A percentile compares a stretch with the other conserved stretches of the same genome.
Evolutionary conservation across 2,888 invertebrate genomes (phyloP).

Genomic region (Luffia ferchaultella): DNA sequence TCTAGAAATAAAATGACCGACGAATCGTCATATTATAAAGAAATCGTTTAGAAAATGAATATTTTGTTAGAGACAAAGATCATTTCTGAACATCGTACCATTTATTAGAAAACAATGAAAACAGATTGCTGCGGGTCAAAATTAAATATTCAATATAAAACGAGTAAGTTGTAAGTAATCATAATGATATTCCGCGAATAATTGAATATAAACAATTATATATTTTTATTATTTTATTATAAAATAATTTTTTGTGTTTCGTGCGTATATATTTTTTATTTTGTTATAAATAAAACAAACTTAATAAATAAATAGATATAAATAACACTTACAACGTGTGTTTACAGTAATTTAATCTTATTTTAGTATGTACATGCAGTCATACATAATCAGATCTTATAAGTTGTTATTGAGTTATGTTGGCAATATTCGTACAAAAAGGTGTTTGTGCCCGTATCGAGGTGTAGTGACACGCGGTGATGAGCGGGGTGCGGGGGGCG

Average conservation of each 20-base stretch:
- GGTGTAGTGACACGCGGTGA: slow-evolving; percentile 40
- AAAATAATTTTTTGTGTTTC: slow-evolving; percentile 56
- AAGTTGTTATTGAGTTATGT: slow-evolving; percentile 17
- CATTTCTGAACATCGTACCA: neutral
- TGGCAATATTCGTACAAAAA: slow-evolving; percentile 54
- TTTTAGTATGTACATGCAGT: slow-evolving; percentile 62
- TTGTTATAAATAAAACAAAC: slow-evolving; percentile 60
- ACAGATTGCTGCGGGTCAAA: no score
- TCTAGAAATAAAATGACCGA: no score
- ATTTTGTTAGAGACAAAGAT: neutral
- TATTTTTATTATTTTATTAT: slow-evolving; percentile 58
- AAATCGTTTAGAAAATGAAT: no score
- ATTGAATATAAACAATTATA: slow-evolving; percentile 42
- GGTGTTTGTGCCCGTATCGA: slow-evolving; percentile 46
- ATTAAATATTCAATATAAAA: slow-evolving; percentile 3
- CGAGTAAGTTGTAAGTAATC: neutral
- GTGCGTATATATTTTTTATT: slow-evolving; percentile 37
- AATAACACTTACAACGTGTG: slow-evolving; percentile 63
- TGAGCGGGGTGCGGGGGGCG: slow-evolving; percentile 20
- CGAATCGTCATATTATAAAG: no score
- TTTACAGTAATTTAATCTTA: slow-evolving; percentile 63
- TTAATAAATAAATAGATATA: slow-evolving; percentile 50
- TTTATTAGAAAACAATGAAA: neutral
- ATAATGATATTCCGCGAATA: slow-evolving; percentile 12
- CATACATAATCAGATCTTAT: slow-evolving; percentile 44